These are phyloP conservation scores for Muscina levida DNA, from an alignment of 2,888 invertebrate species.

Conservation along the genomic window DNA sequence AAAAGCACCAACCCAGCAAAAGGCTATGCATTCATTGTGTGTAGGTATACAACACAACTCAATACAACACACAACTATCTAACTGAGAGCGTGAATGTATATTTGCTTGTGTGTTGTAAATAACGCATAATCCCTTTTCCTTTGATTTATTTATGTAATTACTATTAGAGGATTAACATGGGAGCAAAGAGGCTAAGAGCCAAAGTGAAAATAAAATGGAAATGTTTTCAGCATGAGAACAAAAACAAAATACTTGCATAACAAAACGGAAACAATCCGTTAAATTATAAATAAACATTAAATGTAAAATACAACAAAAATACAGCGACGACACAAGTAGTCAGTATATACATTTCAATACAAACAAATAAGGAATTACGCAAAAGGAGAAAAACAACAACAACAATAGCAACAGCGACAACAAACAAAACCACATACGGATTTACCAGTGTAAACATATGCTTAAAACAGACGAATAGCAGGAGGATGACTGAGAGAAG, in stretches of 20 bases:
- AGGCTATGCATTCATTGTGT: too few species aligned
- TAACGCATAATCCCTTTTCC: slow-evolving; percentile 49
- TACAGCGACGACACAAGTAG: not conserved
- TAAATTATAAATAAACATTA: slow-evolving; percentile 41
- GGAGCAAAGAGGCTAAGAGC: slow-evolving; percentile 1
- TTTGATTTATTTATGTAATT: slow-evolving; percentile 65
- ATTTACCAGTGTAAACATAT: too few species aligned
- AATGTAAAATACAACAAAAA: slow-evolving; percentile 15
- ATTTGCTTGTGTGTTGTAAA: not conserved
- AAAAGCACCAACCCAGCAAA: not conserved
- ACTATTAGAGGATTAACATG: slow-evolving; percentile 59
- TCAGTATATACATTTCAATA: not conserved
- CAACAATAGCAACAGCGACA: slow-evolving; percentile 16
- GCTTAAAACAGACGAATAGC: not conserved
- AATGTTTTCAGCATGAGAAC: not conserved
- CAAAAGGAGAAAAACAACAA: slow-evolving; percentile 60
- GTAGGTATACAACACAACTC: too few species aligned
- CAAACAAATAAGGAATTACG: slow-evolving; percentile 1
- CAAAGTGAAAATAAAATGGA: slow-evolving; percentile 20
- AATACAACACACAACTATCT: not conserved
- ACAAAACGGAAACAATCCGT: slow-evolving; percentile 41
- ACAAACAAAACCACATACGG: not conserved
- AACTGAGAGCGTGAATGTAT: not conserved
- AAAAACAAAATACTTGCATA: not conserved
- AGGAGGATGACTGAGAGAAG: too few species aligned